Base-by-base conservation (phyloP, 2,888 invertebrate species). In the Scaptomyza flava region DNA sequence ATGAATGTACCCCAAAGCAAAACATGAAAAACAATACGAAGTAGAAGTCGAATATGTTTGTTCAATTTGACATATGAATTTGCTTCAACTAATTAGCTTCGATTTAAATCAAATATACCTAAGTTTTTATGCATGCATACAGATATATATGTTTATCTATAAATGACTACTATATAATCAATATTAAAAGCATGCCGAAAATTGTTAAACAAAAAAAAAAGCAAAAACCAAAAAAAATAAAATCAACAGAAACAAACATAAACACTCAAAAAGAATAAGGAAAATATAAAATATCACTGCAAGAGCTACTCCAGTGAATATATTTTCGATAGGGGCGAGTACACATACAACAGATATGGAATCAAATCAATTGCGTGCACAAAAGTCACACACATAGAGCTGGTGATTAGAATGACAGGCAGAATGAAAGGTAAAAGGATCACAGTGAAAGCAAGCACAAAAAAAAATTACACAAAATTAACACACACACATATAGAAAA, bases 61-160 rank as follows among this genome's bases (percentile, higher is more conserved):
- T 88, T 82, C 62, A 82, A 81, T 81, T 76, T 77, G 64, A 67
- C 72, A 71, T 62, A 53, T 77, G 72, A 79, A 72, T 77, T 82
- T 82, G 81, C 81, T 87, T 82, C 73, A 61, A 82, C 73, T 69
- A 83, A 86, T 83, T 88, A 79, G 81, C 88, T 81, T 81, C 76
- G 64, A 81, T 68, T 81, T 81, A 83, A 87, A 87, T 86, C 77
- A 87, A 87, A 82, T 82, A 82, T 82, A 81, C 70, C 76, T 75
- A 72, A 53, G 67, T 59, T 61, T 53, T 72, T 50, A 56, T 67
- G 67, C 64, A 50, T 50, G 41, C 54, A 59, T 50, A 75, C 52
- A 58, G 41, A 56, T 43, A 53, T 58, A 54, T 53, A 8, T 43
- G 53, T 68, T 46, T 65, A 53, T 60, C 57, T 72, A 41, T 17